Conservation (phyloP, 2,797 vertebrate species). For the Arremon brunneinucha region DNA sequence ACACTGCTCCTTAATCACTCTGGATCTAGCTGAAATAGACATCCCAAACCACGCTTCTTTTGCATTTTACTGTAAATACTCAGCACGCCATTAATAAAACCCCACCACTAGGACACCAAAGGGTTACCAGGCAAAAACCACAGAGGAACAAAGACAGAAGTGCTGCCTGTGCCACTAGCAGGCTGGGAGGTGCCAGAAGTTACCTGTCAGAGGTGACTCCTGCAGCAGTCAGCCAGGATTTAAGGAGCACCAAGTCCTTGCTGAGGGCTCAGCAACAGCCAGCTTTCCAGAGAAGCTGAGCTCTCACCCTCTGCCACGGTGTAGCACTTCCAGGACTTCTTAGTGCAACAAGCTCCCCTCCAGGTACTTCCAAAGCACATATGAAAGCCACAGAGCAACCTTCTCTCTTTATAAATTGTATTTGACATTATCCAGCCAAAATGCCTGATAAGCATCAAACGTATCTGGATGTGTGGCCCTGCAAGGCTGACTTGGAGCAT, state of each 20-base stretch:
- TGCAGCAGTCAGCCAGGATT: not conserved
- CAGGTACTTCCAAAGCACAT: not conserved
- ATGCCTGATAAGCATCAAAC: not conserved
- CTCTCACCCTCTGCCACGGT: rapidly evolving
- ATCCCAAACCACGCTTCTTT: not conserved
- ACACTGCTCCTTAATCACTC: not conserved
- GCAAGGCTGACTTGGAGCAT: not conserved
- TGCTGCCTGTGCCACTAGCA: rapidly evolving
- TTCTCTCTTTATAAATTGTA: not conserved
- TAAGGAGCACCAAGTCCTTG: not conserved
- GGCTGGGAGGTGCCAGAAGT: not conserved
- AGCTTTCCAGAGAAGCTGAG: not conserved
- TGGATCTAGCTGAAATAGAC: not conserved
- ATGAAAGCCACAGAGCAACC: not conserved
- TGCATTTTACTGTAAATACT: not conserved
- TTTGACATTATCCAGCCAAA: not conserved
- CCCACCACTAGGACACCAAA: not conserved
- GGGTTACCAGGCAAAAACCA: not conserved
- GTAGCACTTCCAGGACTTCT: not conserved
- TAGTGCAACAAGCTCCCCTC: not conserved
- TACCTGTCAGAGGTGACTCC: not conserved
- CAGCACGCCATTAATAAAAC: not conserved
- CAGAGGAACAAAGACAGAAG: not conserved
- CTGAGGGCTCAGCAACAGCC: not conserved
- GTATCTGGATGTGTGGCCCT: not conserved